These are phyloP conservation scores for Adrianichthys oophorus DNA, from an alignment of 2,797 vertebrate species.

Conservation along the genomic window DNA sequence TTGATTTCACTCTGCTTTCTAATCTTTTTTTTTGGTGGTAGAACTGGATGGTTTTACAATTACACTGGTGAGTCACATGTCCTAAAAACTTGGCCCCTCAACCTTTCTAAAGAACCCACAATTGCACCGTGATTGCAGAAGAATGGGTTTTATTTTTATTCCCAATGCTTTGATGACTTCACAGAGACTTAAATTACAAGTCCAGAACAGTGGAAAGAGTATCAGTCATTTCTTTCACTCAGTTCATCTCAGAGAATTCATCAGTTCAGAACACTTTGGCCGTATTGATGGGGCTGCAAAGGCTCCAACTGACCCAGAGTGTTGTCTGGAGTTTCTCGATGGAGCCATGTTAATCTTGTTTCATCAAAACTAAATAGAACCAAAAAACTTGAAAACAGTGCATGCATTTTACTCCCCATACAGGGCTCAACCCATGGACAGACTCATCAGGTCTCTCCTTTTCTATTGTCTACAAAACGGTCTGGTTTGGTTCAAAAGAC, in stretches of 20 bases:
- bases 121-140: constrained; percentile 61
- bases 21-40: constrained; percentile 44
- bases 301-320: constrained; percentile 31
- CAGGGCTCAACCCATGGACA: constrained; percentile 18
- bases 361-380: constrained; percentile 41
- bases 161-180: constrained; percentile 60
- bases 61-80: constrained; percentile 66
- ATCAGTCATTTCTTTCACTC: constrained; percentile 22
- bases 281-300: constrained; percentile 34
- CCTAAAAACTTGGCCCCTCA: constrained; percentile 52
- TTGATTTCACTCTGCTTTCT: constrained; percentile 32
- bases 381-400: constrained; percentile 30
- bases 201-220: constrained; percentile 56
- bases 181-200: constrained; percentile 59
- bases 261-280: constrained; percentile 23
- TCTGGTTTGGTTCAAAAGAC: background rate
- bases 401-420: constrained; percentile 30
- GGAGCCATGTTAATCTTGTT: constrained; percentile 13
- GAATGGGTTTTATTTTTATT: constrained; percentile 68
- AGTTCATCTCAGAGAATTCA: constrained; percentile 23
- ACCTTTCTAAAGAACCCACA: constrained; percentile 60
- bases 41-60: constrained; percentile 66
- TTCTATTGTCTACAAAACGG: constrained; percentile 10
- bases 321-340: constrained; percentile 27
- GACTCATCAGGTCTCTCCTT: constrained; percentile 14